Conservation (phyloP, 2,888 invertebrate genomes). For the Cybosia mesomella region DNA sequence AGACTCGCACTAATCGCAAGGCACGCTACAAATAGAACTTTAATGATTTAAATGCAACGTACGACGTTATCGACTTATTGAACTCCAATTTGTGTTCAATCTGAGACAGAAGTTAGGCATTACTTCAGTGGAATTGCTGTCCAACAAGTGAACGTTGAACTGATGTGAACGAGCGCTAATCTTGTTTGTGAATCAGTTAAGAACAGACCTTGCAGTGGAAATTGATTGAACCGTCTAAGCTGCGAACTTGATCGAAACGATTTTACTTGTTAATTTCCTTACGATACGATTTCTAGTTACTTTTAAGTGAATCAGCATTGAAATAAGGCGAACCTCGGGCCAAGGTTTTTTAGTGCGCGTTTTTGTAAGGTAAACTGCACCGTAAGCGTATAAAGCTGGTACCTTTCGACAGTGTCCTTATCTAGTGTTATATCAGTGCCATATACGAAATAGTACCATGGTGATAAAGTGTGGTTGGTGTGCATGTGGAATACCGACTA, state of each 20-base stretch:
- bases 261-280: constrained; percentile 26
- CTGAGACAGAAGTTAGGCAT: constrained; percentile 12
- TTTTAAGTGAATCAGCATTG: constrained; percentile 55
- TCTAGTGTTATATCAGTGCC: constrained; percentile 66
- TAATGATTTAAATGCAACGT: constrained; percentile 19
- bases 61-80: constrained; percentile 16
- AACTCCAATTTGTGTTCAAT: constrained; percentile 13
- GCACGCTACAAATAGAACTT: constrained; percentile 19
- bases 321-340: constrained; percentile 47
- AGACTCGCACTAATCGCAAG: constrained; percentile 23
- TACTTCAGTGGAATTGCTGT: constrained; percentile 16
- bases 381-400: constrained; percentile 69
- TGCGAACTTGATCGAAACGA: constrained; percentile 21
- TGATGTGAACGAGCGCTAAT: constrained; percentile 37
- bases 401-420: constrained; percentile 66
- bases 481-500: constrained; percentile 76
- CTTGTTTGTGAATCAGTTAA: constrained; percentile 37
- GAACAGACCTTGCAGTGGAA: constrained; percentile 29
- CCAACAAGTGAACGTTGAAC: constrained; percentile 17
- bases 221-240: constrained; percentile 33
- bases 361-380: constrained; percentile 60
- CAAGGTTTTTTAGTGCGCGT: constrained; percentile 53
- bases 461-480: constrained; percentile 83
- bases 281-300: constrained; percentile 32
- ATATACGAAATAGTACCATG: constrained; percentile 58